A percentile compares a stretch with the other conserved stretches of the same genome.
phyloP scores from a whole-genome alignment of 2,797 vertebrate genomes.

The Propithecus deckenii region DNA sequence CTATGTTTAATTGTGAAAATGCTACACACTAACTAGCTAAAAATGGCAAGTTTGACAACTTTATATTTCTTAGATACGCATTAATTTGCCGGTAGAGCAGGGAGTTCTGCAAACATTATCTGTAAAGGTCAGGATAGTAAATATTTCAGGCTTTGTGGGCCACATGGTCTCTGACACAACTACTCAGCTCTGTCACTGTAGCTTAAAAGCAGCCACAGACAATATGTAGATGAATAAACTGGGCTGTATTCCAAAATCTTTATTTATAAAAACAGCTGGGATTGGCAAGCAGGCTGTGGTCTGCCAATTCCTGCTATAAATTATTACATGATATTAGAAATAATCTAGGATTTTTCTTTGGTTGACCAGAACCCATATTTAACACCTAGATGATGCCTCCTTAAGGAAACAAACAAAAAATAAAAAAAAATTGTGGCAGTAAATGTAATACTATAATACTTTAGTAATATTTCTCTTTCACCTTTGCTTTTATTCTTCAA shows the following conservation, averaged over 20 bases:
- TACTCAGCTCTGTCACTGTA: not conserved
- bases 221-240: not conserved
- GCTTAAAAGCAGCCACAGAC: not conserved
- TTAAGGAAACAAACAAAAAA: not conserved
- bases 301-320: not conserved
- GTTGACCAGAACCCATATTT: not conserved
- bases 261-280: not conserved
- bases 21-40: conserved; percentile 21
- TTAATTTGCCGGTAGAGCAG: not conserved
- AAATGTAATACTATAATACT: not conserved
- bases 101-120: not conserved
- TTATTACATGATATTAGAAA: not conserved
- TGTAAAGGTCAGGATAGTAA: not conserved
- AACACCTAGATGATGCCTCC: not conserved
- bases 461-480: not conserved
- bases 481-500: not conserved
- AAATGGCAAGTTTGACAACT: conserved; percentile 38
- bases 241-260: not conserved
- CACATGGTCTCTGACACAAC: not conserved
- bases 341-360: not conserved
- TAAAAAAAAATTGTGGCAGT: not conserved
- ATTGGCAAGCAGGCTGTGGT: not conserved
- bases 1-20: conserved; percentile 66
- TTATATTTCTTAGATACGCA: conserved; percentile 37
- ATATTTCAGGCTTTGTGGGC: not conserved